Base-by-base conservation (phyloP, 2,113 vertebrate genomes). In the Pycnonotus jocosus region DNA sequence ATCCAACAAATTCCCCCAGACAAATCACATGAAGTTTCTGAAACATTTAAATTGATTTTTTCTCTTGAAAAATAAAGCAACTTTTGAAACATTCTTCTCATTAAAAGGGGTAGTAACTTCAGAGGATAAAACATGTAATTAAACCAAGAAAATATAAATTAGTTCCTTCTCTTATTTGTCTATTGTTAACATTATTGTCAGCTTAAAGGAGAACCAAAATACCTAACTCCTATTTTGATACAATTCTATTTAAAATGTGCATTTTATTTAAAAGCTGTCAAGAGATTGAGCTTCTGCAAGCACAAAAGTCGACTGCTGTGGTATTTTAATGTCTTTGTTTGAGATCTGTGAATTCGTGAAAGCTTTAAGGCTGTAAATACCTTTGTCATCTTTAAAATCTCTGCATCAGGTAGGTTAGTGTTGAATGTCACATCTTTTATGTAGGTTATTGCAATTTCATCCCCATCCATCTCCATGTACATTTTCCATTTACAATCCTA, bases 401-500 rank as follows among this genome's bases (percentile, higher is more conserved):
- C 99, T 91, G 97, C 97, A 93, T 99, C 98, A 81, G 98, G 98
- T 71, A 98, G 97, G 98, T 99, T 99, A 97, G 98, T 97, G 95
- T 98, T 99, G 97, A 99, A 99, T 96, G 98, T 98, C 91, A 99
- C 98, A 80, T 99, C 99, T 98, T 99, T 99, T 97, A 99, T 99
- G 97, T 99, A 99, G 38, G 99, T 99, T 94, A 99, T 97, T 72
- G 99, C 99, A 80, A 99, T 98, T 88, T 99, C 99, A 96, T 99
- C 99, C 86, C 99, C 99, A 73, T 99, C 99, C 88, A 99, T 98
- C 95, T 99, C 99, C 98, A 99, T 98, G 97, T 99, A 99, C 98
- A 99, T 99, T 98, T 99, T 99, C 99, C 99, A 99, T 97, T 99
- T 99, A 97, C 99, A 99, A 94, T 99, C 99, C 99, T 99, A 97